Base-by-base conservation (phyloP, 2,113 vertebrate genomes). In the Alethe diademata region DNA sequence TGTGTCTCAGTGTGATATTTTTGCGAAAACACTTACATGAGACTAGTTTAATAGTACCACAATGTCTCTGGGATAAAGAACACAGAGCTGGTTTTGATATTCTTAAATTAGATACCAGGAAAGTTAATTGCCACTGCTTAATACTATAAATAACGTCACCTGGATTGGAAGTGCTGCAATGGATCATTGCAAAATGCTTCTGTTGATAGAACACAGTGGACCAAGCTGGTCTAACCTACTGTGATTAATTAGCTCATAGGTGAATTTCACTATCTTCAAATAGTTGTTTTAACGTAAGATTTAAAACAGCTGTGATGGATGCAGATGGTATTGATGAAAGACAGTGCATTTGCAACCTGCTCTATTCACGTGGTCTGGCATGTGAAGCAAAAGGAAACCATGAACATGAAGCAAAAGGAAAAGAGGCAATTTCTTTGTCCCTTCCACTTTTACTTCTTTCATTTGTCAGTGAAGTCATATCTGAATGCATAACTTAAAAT, bases 111-210 rank as follows among this genome's bases (percentile, higher is more conserved):
- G 62, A 57, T 66, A 66, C 54, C 38, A 76, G 67, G 54, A 86
- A 94, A 56, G 22, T 24, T 53, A 76, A 78, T 16, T 94, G 58
- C 57, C 22, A 67, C 51, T 70, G n/a, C 64, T 95, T 78, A 56
- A 17, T 40, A 33, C 36, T 82, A 74, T 87, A 93, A 94, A 83
- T 86, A 93, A 54, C 0, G 6, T 94, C 91, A 95, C 74, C 92
- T 86, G 73, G 24, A 78, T 19, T 92, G 54, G 72, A 88, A 80
- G 38, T 58, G 61, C 71, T 84, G 91, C 78, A 84, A 62, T 24
- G 54, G 66, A 58, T 88, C 65, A 35, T 87, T 92, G 85, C 89
- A 88, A 93, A 96, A 93, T 56, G 53, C 61, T 92, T 69, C 92
- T 94, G 84, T 84, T 76, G 81, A 81, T 45, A 53, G 83, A 91